phyloP scores from a whole-genome alignment of 2,797 vertebrate species.

The Diplodus sargus region DNA sequence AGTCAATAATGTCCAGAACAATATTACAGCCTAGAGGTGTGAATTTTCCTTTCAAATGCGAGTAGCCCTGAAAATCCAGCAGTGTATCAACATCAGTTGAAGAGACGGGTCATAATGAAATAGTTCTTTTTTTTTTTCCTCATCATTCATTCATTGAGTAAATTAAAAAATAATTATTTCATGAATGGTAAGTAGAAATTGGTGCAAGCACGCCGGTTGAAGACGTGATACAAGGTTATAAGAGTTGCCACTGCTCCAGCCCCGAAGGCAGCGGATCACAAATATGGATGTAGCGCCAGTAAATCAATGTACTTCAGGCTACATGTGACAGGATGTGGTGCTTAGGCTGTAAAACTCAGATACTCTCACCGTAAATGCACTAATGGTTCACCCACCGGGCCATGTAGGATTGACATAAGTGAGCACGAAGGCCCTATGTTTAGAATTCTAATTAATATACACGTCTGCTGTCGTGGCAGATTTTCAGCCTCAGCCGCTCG shows the following conservation, averaged over 20 bases:
- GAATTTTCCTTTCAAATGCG: conserved; percentile 54
- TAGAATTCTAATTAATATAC: conserved; percentile 70
- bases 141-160: conserved; percentile 31
- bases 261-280: conserved; percentile 50
- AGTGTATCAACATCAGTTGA: conserved; percentile 6
- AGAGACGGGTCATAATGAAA: conserved; percentile 31
- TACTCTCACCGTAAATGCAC: conserved; percentile 43
- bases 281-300: conserved; percentile 49
- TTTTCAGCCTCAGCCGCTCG: conserved; percentile 51
- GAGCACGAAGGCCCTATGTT: conserved; percentile 60
- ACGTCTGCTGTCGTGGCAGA: conserved; percentile 49
- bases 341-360: conserved; percentile 39
- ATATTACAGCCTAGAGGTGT: conserved; percentile 57
- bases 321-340: conserved; percentile 49
- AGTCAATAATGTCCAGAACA: conserved; percentile 55
- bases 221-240: conserved; percentile 16
- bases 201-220: conserved; percentile 24
- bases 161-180: conserved; percentile 31
- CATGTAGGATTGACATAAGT: conserved; percentile 53
- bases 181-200: conserved; percentile 43
- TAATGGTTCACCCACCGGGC: conserved; percentile 44
- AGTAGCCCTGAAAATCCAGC: conserved; percentile 24
- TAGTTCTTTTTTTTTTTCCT: conserved; percentile 1
- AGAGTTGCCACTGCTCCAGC: conserved; percentile 46
- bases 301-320: conserved; percentile 44